Conservation (phyloP, 2,888 invertebrate genomes). For the Chrysodeixis includens region DNA sequence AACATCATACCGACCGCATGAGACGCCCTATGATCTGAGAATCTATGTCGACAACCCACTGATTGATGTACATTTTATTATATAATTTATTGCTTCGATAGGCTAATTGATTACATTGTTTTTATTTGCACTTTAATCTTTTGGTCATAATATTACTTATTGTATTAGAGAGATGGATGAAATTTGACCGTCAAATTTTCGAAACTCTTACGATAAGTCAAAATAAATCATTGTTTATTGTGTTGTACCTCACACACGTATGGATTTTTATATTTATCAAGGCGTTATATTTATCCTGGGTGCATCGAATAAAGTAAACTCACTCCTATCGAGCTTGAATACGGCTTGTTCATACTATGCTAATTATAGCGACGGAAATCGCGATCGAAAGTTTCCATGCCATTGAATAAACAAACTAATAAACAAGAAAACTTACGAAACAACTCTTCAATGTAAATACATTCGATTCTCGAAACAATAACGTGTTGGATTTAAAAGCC, state of each 20-base stretch:
- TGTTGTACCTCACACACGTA: no score
- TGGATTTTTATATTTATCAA: no score
- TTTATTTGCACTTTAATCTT: neutral
- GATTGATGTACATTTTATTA: constrained; percentile 31
- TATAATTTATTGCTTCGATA: neutral
- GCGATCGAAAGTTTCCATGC: neutral
- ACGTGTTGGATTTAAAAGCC: constrained; percentile 25
- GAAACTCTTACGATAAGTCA: no score
- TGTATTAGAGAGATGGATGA: no score
- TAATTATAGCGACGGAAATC: neutral
- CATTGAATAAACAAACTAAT: neutral
- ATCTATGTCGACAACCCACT: constrained; percentile 20
- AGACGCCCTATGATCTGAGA: constrained; percentile 12
- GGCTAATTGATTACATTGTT: neutral
- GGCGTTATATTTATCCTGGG: no score
- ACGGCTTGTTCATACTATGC: neutral
- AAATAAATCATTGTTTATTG: no score
- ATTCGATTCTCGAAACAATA: constrained; percentile 1
- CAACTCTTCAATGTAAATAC: neutral
- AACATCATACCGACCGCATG: constrained; percentile 36
- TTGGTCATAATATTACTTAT: no score
- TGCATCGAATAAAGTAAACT: no score
- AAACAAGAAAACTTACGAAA: neutral
- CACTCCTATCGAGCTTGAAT: no score
- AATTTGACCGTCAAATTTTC: no score